These are phyloP conservation scores for Cyphomyrus plagiostoma DNA, from an alignment of 2,113 vertebrate genomes.

Conservation along the genomic window DNA sequence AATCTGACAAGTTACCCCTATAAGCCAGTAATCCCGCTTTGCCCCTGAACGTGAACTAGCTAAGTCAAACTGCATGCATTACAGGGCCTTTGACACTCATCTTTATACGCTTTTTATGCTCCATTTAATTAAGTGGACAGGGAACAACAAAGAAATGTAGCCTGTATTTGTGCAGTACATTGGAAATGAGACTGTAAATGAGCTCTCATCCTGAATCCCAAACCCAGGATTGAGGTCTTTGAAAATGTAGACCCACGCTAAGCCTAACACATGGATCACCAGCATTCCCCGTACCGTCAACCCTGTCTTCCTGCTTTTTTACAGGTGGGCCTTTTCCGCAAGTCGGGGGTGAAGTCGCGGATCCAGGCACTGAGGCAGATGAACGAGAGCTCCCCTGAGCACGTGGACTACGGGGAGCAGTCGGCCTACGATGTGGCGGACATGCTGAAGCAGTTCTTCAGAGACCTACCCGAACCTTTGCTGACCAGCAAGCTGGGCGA, in stretches of 20 bases:
- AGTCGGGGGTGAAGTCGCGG: slow-evolving; percentile 91
- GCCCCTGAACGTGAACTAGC: too few species aligned
- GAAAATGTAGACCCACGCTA: neutral
- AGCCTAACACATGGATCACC: neutral
- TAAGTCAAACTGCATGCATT: neutral
- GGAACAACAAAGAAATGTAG: neutral
- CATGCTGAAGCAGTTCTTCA: slow-evolving; percentile 97
- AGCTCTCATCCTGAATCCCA: neutral
- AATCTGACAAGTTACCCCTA: too few species aligned
- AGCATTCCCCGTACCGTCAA: neutral
- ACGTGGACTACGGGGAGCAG: slow-evolving; percentile 82
- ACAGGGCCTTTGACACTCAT: neutral
- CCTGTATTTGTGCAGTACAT: neutral
- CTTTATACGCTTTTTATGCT: neutral
- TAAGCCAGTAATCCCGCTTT: too few species aligned
- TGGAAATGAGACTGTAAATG: neutral
- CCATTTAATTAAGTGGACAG: neutral
- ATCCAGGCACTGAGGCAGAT: slow-evolving; percentile 87
- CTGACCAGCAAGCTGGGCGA: slow-evolving; percentile 91
- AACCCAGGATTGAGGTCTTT: neutral
- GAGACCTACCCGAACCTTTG: slow-evolving; percentile 89
- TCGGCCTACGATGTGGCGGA: slow-evolving; percentile 93
- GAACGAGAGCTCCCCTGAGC: slow-evolving; percentile 81
- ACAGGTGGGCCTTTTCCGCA: slow-evolving; percentile 92
- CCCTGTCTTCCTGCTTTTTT: neutral